Evolutionary conservation across 2,888 invertebrate genomes (phyloP).

Genomic region (Ophion obscuratus): DNA sequence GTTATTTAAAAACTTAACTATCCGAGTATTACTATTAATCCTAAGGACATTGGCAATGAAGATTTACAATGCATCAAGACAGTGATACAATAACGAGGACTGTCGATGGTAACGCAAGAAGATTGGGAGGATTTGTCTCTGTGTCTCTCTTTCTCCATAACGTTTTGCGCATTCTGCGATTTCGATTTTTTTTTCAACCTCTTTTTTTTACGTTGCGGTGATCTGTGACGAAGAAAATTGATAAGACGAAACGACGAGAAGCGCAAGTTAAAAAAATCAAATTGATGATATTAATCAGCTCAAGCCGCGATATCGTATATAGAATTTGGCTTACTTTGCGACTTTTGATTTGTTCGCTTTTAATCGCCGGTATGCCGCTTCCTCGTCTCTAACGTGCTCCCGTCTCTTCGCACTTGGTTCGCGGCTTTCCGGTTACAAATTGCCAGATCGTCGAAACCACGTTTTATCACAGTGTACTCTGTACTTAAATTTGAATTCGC

Average conservation of each 20-base stretch:
- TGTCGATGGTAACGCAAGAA: conserved; percentile 45
- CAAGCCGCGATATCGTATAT: conserved; percentile 43
- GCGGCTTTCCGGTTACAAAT: conserved; percentile 65
- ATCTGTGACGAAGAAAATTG: background rate
- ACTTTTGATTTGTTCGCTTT: conserved; percentile 24
- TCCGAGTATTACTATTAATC: conserved; percentile 68
- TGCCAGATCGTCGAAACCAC: conserved; percentile 71
- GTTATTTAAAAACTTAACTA: conserved; percentile 63
- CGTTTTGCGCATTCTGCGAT: conserved; percentile 11
- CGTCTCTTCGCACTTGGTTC: conserved; percentile 22
- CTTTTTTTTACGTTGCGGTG: background rate
- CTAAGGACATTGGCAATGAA: conserved; percentile 64
- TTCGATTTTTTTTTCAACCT: background rate
- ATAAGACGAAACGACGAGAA: conserved; percentile 24
- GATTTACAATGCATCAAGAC: conserved; percentile 65
- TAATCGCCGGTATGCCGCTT: conserved; percentile 19
- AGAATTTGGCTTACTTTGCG: conserved; percentile 54
- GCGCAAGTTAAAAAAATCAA: conserved; percentile 27
- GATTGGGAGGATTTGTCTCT: conserved; percentile 12
- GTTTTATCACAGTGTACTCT: conserved; percentile 77
- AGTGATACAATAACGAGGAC: conserved; percentile 48
- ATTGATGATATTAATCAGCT: background rate
- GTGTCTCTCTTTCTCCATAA: background rate
- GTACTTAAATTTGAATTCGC: conserved; percentile 59
- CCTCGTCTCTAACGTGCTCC: background rate